A percentile compares a stretch with the other conserved stretches of the same genome.
Conservation (phyloP, 2,113 vertebrate species). For the Zosterops pallidus region DNA sequence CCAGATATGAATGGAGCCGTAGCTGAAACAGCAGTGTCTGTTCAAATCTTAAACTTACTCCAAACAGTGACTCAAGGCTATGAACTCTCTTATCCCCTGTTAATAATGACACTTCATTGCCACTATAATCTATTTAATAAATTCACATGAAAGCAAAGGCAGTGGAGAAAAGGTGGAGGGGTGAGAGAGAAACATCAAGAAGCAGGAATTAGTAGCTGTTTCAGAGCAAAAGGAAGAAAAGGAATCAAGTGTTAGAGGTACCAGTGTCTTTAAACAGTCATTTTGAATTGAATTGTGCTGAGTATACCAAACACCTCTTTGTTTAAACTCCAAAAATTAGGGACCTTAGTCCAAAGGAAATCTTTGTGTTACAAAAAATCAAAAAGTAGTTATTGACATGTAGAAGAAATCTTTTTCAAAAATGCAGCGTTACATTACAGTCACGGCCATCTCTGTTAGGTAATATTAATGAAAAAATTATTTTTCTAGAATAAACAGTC, state of each 20-base stretch:
- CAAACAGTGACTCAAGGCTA: not conserved
- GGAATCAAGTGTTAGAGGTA: not conserved
- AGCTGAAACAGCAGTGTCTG: not conserved
- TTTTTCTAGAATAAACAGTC: not conserved
- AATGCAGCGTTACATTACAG: not conserved
- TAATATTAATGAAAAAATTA: not conserved
- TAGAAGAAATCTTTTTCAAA: not conserved
- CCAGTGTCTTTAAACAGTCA: not conserved
- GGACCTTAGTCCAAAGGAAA: not conserved
- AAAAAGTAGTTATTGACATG: not conserved
- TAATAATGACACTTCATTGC: not conserved
- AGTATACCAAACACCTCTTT: not conserved
- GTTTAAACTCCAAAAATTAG: not conserved
- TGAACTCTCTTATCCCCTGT: not conserved
- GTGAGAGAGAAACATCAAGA: not conserved
- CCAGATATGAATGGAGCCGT: not conserved
- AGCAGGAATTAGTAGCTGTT: not conserved
- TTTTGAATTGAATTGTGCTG: not conserved
- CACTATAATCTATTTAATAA: not conserved
- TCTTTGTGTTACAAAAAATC: not conserved
- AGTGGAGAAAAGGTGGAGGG: not conserved
- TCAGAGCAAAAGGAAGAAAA: not conserved
- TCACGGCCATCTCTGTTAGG: not conserved
- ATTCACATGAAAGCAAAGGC: not conserved
- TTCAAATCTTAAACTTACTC: not conserved